Conservation (phyloP, 1,140 invertebrate species). For the Helicoverpa zea region DNA sequence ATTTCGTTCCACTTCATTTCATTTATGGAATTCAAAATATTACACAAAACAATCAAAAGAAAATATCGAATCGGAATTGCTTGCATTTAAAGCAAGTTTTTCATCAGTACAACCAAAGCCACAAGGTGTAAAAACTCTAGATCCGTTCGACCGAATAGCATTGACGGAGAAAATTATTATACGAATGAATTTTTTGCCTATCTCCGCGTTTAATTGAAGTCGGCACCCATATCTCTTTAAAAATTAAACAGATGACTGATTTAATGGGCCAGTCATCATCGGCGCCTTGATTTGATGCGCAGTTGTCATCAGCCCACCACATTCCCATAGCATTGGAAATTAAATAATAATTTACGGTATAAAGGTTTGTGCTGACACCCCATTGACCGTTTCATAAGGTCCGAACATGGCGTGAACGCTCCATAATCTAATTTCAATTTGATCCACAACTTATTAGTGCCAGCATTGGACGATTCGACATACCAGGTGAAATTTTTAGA, state of each 20-base stretch:
- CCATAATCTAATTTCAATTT: slow-evolving; percentile 85
- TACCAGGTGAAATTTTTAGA: slow-evolving; percentile 71
- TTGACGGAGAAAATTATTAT: slow-evolving; percentile 73
- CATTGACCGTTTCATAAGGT: slow-evolving; percentile 83
- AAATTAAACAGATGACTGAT: slow-evolving; percentile 45
- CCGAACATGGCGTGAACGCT: slow-evolving; percentile 77
- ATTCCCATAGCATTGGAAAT: slow-evolving; percentile 76
- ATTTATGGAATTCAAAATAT: slow-evolving; percentile 46
- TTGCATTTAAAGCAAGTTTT: slow-evolving; percentile 59
- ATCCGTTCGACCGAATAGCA: slow-evolving; percentile 68
- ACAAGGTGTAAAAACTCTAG: slow-evolving; percentile 68
- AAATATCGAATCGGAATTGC: slow-evolving; percentile 54
- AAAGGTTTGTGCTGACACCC: slow-evolving; percentile 76
- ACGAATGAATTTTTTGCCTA: slow-evolving; percentile 71
- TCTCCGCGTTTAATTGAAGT: slow-evolving; percentile 70
- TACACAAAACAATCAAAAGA: slow-evolving; percentile 51
- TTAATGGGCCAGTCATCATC: slow-evolving; percentile 10
- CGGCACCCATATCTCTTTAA: slow-evolving; percentile 57
- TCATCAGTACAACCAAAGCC: slow-evolving; percentile 57
- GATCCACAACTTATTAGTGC: slow-evolving; percentile 73
- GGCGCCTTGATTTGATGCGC: slow-evolving; percentile 44
- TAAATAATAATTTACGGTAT: slow-evolving; percentile 80
- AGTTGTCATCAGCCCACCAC: slow-evolving; percentile 12
- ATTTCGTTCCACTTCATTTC: slow-evolving; percentile 46
- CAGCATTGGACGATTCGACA: slow-evolving; percentile 73